phyloP scores from a whole-genome alignment of 2,888 invertebrate genomes.

The Aethes cnicana region DNA sequence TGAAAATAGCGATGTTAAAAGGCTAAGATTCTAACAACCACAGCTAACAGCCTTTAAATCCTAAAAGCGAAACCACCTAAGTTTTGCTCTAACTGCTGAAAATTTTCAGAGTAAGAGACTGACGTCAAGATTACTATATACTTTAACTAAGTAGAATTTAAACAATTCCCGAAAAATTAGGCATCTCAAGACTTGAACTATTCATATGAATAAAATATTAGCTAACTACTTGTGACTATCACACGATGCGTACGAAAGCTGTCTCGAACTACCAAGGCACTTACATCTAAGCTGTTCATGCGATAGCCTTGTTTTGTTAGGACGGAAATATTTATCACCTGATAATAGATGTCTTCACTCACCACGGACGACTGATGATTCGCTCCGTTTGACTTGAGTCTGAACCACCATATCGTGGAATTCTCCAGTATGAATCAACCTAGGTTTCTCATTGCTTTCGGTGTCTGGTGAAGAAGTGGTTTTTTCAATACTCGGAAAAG shows the following conservation, averaged over 20 bases:
- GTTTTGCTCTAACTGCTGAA: too few species aligned
- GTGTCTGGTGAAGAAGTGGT: constrained; percentile 34
- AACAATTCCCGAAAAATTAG: too few species aligned
- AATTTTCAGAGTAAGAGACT: too few species aligned
- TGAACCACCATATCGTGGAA: constrained; percentile 78
- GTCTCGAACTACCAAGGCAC: constrained; percentile 46
- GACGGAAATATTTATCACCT: constrained; percentile 78
- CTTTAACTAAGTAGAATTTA: too few species aligned
- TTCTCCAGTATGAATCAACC: constrained; percentile 77
- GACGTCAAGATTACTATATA: too few species aligned
- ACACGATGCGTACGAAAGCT: constrained; percentile 39
- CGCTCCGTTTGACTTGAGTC: constrained; percentile 68
- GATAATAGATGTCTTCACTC: constrained; percentile 82
- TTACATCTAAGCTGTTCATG: constrained; percentile 66
- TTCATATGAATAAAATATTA: background rate
- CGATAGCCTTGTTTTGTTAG: constrained; percentile 71
- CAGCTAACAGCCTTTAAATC: too few species aligned
- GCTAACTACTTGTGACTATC: constrained; percentile 22
- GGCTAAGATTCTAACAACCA: too few species aligned
- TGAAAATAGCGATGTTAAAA: too few species aligned
- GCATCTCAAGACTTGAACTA: too few species aligned
- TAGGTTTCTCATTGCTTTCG: constrained; percentile 39
- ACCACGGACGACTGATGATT: constrained; percentile 77
- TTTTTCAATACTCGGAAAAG: constrained; percentile 44
- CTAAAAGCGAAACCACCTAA: too few species aligned